These are phyloP conservation scores for Xanthia togata DNA, from an alignment of 2,888 invertebrate species.

Conservation along the genomic window DNA sequence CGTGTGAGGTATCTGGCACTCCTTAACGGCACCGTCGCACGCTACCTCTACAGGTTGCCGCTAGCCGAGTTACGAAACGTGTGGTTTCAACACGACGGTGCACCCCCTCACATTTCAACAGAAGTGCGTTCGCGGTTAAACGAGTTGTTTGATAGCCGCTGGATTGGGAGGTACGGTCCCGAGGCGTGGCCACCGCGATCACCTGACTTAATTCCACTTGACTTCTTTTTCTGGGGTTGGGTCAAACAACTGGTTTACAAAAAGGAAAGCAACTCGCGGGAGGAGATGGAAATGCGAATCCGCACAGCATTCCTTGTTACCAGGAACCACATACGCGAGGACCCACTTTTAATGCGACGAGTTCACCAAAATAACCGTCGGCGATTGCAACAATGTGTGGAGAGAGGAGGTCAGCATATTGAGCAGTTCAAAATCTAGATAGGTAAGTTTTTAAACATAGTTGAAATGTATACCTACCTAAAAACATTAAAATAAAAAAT, in stretches of 20 bases:
- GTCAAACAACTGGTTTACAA: conserved; percentile 5
- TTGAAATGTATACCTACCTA: too few relatives aligned
- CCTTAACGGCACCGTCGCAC: neutral
- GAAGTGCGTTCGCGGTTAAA: conserved; percentile 7
- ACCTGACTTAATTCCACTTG: neutral
- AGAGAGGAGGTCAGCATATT: too few relatives aligned
- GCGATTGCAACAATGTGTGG: too few relatives aligned
- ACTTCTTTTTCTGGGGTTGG: neutral
- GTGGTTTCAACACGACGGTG: conserved; percentile 7
- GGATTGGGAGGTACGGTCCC: conserved; percentile 10
- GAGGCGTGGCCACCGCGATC: conserved; percentile 5
- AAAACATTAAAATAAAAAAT: too few relatives aligned
- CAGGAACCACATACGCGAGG: too few relatives aligned
- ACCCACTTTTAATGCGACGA: too few relatives aligned
- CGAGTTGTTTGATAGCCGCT: conserved; percentile 9
- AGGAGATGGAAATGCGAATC: conserved; percentile 14
- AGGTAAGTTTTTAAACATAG: too few relatives aligned
- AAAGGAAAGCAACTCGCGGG: conserved; percentile 7
- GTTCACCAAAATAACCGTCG: too few relatives aligned
- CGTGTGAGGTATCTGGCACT: neutral
- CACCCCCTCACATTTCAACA: conserved; percentile 9
- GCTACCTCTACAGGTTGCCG: neutral
- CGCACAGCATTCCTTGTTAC: conserved; percentile 6
- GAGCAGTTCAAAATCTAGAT: too few relatives aligned
- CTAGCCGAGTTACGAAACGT: conserved; percentile 2